Percentiles rank a stretch among this genome's conserved stretches.
Conservation (phyloP, 1,140 invertebrate genomes). For the Drosophila fuyamai region DNA sequence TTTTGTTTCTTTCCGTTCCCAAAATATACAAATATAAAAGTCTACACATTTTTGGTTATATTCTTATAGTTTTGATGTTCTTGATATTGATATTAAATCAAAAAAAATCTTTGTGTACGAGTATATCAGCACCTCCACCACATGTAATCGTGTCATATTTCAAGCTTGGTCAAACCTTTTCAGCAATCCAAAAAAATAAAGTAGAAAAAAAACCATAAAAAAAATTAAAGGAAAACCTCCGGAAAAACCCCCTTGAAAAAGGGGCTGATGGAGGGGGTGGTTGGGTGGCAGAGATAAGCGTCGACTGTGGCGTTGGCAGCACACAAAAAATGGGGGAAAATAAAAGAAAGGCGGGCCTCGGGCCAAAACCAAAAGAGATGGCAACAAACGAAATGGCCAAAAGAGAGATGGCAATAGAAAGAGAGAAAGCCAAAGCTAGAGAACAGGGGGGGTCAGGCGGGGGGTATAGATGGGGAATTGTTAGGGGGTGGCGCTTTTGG, state of each 20-base stretch:
- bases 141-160: conserved; percentile 77
- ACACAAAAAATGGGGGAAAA: conserved; percentile 12
- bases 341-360: conserved; percentile 52
- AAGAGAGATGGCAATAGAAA: conserved; percentile 25
- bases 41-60: too few relatives aligned
- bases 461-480: neutral
- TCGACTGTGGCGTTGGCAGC: conserved; percentile 41
- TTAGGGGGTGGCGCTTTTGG: conserved; percentile 12
- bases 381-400: conserved; percentile 50
- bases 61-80: too few relatives aligned
- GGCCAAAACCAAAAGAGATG: conserved; percentile 49
- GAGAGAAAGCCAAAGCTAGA: conserved; percentile 24
- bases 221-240: neutral
- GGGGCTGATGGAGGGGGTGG: neutral
- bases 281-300: conserved; percentile 55
- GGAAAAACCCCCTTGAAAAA: conserved; percentile 3
- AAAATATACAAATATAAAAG: too few relatives aligned
- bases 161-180: conserved; percentile 74
- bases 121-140: neutral
- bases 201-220: conserved; percentile 2
- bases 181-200: conserved; percentile 22
- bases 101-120: neutral
- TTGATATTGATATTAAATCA: too few relatives aligned
- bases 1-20: too few relatives aligned
- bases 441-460: neutral